Percentiles rank a stretch among this genome's conserved stretches.
Conservation (phyloP, 2,888 invertebrate species). For the Leptopterna dolabrata region DNA sequence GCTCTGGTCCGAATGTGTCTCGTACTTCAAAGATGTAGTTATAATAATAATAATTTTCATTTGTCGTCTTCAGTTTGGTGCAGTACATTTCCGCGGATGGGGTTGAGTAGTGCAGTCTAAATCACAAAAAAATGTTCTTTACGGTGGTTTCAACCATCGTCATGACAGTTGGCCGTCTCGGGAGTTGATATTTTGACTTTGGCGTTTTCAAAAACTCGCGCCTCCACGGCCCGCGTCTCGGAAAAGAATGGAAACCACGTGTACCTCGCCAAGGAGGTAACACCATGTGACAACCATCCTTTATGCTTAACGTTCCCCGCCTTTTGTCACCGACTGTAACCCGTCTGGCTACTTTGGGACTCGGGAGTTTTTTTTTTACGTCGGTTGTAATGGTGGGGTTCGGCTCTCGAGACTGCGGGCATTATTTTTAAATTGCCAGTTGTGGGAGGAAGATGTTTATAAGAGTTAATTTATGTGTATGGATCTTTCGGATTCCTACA, state of each 20-base stretch:
- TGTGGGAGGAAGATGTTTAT: conserved; percentile 41
- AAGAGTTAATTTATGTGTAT: conserved; percentile 33
- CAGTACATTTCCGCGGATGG: no score
- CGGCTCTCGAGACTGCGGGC: conserved; percentile 32
- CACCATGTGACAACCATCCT: conserved; percentile 46
- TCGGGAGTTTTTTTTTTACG: conserved; percentile 47
- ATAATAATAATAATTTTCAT: no score
- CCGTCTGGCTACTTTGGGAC: conserved; percentile 54
- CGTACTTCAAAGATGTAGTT: no score
- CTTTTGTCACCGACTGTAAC: conserved; percentile 54
- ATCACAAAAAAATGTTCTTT: no score
- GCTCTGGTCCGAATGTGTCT: no score
- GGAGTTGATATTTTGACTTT: no score
- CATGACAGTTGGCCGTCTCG: no score
- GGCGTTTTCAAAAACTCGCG: no score
- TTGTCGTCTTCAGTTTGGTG: no score
- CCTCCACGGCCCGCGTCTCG: background rate
- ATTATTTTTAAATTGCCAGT: conserved; percentile 51
- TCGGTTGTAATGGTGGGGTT: conserved; percentile 35
- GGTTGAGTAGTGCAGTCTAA: no score
- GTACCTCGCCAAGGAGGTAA: conserved; percentile 26
- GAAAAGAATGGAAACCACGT: conserved; percentile 14
- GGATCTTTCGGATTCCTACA: conserved; percentile 27
- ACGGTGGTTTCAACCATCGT: no score
- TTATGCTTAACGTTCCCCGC: conserved; percentile 37